Conservation (phyloP, 2,888 invertebrate genomes). For the Synanthedon formicaeformis region DNA sequence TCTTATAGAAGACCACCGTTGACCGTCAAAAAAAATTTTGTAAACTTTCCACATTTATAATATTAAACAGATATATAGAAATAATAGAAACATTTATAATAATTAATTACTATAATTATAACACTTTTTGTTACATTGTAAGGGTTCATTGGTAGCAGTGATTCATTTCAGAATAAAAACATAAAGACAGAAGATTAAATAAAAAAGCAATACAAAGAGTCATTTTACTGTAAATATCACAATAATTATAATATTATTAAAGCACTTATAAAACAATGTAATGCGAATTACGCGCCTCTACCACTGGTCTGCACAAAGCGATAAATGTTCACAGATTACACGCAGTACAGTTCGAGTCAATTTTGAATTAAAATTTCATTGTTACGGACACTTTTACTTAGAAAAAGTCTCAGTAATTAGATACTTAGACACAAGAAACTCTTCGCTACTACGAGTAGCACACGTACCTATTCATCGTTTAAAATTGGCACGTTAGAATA, state of each 20-base stretch:
- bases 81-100: neutral
- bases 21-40: no score
- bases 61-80: neutral
- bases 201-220: conserved; percentile 9
- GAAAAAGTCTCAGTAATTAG: no score
- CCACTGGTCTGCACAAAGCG: no score
- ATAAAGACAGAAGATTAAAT: conserved; percentile 1
- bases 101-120: neutral
- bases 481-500: no score
- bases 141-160: conserved; percentile 4
- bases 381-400: no score
- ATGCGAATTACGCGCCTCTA: neutral
- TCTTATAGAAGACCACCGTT: no score
- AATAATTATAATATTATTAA: conserved; percentile 1
- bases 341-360: no score
- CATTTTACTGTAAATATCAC: conserved; percentile 6
- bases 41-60: neutral
- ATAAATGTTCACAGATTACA: no score
- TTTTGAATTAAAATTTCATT: no score
- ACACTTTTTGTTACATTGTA: conserved; percentile 13
- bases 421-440: no score
- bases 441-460: no score
- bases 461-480: no score
- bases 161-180: conserved; percentile 3
- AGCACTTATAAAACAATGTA: conserved; percentile 10